These are phyloP conservation scores for Catocala sponsa DNA, from an alignment of 2,888 invertebrate genomes.

Conservation along the genomic window DNA sequence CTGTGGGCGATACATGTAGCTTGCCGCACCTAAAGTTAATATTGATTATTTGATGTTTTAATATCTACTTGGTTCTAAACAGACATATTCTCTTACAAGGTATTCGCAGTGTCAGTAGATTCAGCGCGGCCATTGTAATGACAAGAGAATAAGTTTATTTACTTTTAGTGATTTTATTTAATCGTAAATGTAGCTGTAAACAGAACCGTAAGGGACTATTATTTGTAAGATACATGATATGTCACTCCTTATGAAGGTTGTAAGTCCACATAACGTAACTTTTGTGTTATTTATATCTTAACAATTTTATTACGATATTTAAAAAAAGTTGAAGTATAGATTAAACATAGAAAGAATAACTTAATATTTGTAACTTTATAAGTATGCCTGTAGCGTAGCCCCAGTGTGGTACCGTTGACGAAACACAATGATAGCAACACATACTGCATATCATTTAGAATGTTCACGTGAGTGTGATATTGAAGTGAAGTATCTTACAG, in stretches of 20 bases:
- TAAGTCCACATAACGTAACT: constrained; percentile 82
- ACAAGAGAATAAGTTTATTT: constrained; percentile 51
- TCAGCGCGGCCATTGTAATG: constrained; percentile 30
- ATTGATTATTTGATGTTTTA: constrained; percentile 21
- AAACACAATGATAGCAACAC: constrained; percentile 57
- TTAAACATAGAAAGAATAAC: constrained; percentile 70
- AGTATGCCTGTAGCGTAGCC: constrained; percentile 72
- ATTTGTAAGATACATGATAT: constrained; percentile 65
- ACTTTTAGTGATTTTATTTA: constrained; percentile 35
- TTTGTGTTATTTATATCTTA: constrained; percentile 82
- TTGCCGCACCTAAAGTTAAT: constrained; percentile 31
- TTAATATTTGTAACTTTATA: constrained; percentile 73
- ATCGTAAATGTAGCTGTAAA: constrained; percentile 46
- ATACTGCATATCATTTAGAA: constrained; percentile 61
- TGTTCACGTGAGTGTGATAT: constrained; percentile 51
- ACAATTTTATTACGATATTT: constrained; percentile 80
- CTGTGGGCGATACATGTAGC: constrained; percentile 60
- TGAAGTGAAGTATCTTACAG: constrained; percentile 36
- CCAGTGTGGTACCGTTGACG: constrained; percentile 56
- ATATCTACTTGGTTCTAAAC: constrained; percentile 16
- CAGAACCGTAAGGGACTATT: constrained; percentile 65
- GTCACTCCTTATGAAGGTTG: constrained; percentile 84
- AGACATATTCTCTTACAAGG: constrained; percentile 32
- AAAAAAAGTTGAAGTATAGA: constrained; percentile 74
- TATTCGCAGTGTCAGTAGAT: constrained; percentile 15